Percentiles rank a stretch among this genome's conserved stretches.
These are phyloP conservation scores for Cyaniris semiargus DNA, from an alignment of 2,888 invertebrate species.

Conservation along the genomic window DNA sequence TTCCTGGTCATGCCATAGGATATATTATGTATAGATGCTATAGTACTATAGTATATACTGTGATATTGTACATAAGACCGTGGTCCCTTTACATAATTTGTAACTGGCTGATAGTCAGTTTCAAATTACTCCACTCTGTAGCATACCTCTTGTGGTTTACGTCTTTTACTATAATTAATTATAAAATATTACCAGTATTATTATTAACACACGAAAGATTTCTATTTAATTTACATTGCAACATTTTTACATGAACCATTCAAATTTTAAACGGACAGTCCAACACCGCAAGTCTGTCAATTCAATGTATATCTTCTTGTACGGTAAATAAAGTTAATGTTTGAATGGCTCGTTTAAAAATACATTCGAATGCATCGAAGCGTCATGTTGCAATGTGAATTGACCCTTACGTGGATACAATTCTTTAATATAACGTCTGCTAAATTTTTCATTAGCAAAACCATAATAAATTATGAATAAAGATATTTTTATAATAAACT, in stretches of 20 bases:
- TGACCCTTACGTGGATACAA: too few species aligned
- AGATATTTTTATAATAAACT: too few species aligned
- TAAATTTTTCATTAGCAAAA: too few species aligned
- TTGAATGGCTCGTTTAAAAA: too few species aligned
- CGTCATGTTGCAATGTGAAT: too few species aligned
- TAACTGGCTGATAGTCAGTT: neutral
- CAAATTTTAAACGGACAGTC: neutral
- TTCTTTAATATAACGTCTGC: too few species aligned
- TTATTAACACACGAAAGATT: too few species aligned
- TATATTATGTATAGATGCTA: neutral
- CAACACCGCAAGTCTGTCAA: neutral
- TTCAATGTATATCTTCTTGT: neutral
- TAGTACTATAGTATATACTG: neutral
- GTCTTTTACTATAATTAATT: neutral
- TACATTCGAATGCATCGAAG: too few species aligned
- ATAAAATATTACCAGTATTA: too few species aligned
- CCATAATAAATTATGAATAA: too few species aligned
- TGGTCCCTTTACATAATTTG: neutral
- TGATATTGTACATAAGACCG: conserved; percentile 17
- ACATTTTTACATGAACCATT: neutral
- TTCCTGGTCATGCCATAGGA: neutral
- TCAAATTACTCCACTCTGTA: conserved; percentile 5
- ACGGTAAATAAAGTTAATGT: neutral
- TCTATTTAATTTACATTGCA: too few species aligned
- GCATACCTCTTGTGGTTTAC: neutral